These are phyloP conservation scores for Ditylenchus weischeri DNA, from an alignment of 2,888 invertebrate species.

Conservation along the genomic window DNA sequence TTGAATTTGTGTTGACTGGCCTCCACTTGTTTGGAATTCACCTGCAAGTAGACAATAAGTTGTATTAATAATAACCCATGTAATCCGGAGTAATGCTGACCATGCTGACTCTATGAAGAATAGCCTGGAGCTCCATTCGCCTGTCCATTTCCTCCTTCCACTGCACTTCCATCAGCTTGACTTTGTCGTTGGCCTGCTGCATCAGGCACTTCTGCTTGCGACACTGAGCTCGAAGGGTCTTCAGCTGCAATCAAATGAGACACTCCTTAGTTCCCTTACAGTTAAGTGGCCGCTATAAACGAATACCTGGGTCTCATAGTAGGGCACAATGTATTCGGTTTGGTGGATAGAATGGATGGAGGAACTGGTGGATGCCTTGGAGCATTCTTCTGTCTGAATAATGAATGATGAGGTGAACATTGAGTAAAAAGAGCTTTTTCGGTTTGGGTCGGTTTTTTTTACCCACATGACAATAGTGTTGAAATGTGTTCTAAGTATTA, in stretches of 20 bases:
- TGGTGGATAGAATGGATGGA: neutral
- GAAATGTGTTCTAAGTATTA: no score
- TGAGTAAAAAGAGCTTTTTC: no score
- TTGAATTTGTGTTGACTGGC: constrained; percentile 10
- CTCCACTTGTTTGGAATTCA: constrained; percentile 5
- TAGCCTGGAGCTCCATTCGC: constrained; percentile 7
- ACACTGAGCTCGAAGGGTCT: neutral
- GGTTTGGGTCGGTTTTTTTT: no score
- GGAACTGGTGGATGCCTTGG: no score
- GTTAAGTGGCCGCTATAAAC: neutral
- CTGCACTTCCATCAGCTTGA: constrained; percentile 5
- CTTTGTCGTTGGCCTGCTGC: constrained; percentile 7
- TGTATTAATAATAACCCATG: neutral
- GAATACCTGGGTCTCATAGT: constrained; percentile 6
- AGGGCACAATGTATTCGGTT: constrained; percentile 5
- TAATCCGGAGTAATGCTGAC: no score
- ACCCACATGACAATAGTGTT: no score
- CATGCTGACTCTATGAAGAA: neutral
- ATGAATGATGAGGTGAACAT: no score
- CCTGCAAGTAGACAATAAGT: neutral
- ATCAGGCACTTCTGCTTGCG: neutral
- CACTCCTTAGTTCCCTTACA: neutral
- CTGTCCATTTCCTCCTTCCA: constrained; percentile 14
- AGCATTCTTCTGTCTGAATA: no score
- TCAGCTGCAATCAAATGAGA: constrained; percentile 3